Evolutionary conservation across 1,140 invertebrate genomes (phyloP).

Genomic region (Eubasilissa regina): DNA sequence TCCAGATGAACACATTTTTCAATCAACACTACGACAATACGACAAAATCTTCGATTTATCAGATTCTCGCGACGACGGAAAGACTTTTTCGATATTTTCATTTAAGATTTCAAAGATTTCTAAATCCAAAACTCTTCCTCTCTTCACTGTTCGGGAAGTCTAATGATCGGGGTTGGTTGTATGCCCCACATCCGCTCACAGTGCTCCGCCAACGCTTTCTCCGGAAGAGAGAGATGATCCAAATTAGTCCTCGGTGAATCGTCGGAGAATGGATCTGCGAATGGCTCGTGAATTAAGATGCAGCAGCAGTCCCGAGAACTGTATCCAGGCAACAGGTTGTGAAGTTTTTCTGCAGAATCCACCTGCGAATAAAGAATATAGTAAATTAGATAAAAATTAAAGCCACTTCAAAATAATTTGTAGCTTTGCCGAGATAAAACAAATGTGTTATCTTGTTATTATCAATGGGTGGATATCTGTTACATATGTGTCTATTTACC

Average conservation of each 20-base stretch:
- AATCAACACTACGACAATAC: too few relatives aligned
- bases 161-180: constrained; percentile 71
- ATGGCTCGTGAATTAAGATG: constrained; percentile 71
- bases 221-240: constrained; percentile 66
- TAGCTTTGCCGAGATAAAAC: too few relatives aligned
- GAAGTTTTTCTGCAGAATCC: constrained; percentile 72
- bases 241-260: constrained; percentile 67
- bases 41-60: too few relatives aligned
- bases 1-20: too few relatives aligned
- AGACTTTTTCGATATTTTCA: too few relatives aligned
- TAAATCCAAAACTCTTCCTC: background rate
- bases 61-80: too few relatives aligned
- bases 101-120: background rate
- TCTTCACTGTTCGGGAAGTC: constrained; percentile 73
- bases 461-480: too few relatives aligned
- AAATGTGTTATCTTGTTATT: background rate
- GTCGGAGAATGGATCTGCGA: constrained; percentile 68
- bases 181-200: constrained; percentile 74
- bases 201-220: constrained; percentile 72
- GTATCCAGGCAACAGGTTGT: constrained; percentile 69
- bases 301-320: constrained; percentile 71
- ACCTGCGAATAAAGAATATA: constrained; percentile 65
- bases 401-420: too few relatives aligned
- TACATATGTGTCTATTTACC: too few relatives aligned
- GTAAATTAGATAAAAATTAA: constrained; percentile 36